Base-by-base conservation (phyloP, 2,888 invertebrate genomes). In the Drosophila pegasa region DNA sequence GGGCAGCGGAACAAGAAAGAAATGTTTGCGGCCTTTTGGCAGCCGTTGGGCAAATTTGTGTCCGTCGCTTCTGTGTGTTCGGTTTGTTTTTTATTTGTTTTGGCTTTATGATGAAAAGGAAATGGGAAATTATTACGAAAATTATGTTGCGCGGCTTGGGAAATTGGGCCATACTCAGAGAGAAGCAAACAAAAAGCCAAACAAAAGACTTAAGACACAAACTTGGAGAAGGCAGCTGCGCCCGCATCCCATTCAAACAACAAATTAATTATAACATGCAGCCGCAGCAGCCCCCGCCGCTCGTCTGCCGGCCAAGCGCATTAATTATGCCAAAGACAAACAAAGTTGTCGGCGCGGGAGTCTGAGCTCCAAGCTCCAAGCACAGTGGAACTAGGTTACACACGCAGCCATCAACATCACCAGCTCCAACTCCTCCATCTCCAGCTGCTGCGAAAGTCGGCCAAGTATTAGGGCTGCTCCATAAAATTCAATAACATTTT, bases 81-180 rank as follows among this genome's bases (percentile, higher is more conserved):
- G 54, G 40, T 68, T 43, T 48, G 45, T 56, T 63, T 35, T 75
- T 56, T 58, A 31, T 75, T 54, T 51, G 52, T 59, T 56, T 47
- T 25, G 27, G 22, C 59, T 62, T 56, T 50, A 43, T 64, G 61
- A 58, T 60, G 67, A 64, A 80, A 78, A 78, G 82, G 79, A 80
- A 80, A 78, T 81, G 76, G 75, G 67, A 82, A 80, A 81, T 80
- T 80, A 80, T 80, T 71, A 78, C 71, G 65, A 80, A 79, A 81
- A 73, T 71, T 65, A 51, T 66, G 71, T 52, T 60, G 69, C 59
- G 64, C 43, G 54, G 64, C 68, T 66, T 73, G 67, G 60, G 71
- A 80, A 80, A 76, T 67, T 73, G 60, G 75, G 66, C 31, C 68
- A 71, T 35, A 40, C 20, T 56, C 18, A 56, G 59, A 58, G 51